Conservation (phyloP, 2,888 invertebrate species). For the Acronicta leporina region DNA sequence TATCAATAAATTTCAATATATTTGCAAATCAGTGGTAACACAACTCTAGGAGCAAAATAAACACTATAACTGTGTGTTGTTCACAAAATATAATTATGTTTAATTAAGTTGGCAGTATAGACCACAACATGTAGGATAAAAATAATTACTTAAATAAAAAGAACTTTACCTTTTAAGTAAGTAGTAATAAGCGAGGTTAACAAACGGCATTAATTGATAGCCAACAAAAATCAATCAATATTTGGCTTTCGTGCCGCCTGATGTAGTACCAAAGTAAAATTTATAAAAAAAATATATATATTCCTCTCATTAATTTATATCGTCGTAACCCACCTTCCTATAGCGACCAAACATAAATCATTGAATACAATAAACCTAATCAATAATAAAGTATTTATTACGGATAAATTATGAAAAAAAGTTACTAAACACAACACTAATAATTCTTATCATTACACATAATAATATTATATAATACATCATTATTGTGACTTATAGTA, state of each 20-base stretch:
- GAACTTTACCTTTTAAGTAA: not conserved
- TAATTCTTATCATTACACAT: constrained; percentile 48
- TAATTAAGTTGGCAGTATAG: constrained; percentile 40
- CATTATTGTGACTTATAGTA: constrained; percentile 66
- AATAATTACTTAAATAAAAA: constrained; percentile 20
- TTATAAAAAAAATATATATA: not conserved
- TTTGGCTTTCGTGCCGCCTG: too few species aligned
- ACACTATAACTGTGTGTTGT: constrained; percentile 43
- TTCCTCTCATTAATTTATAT: not conserved
- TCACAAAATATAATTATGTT: constrained; percentile 32
- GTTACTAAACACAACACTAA: constrained; percentile 50
- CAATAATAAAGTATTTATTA: constrained; percentile 43
- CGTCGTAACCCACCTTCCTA: constrained; percentile 2
- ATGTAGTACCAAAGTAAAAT: too few species aligned
- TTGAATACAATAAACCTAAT: constrained; percentile 27
- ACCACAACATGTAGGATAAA: constrained; percentile 31
- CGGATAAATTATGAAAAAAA: constrained; percentile 47
- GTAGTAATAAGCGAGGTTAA: constrained; percentile 5
- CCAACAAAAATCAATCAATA: too few species aligned
- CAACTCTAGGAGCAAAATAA: constrained; percentile 58
- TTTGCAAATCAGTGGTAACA: constrained; percentile 56
- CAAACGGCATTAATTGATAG: not conserved
- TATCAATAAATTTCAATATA: constrained; percentile 47
- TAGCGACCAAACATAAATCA: constrained; percentile 2
- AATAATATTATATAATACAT: constrained; percentile 46